These are phyloP conservation scores for Garrulus glandarius DNA, from an alignment of 2,797 vertebrate genomes.

Conservation along the genomic window DNA sequence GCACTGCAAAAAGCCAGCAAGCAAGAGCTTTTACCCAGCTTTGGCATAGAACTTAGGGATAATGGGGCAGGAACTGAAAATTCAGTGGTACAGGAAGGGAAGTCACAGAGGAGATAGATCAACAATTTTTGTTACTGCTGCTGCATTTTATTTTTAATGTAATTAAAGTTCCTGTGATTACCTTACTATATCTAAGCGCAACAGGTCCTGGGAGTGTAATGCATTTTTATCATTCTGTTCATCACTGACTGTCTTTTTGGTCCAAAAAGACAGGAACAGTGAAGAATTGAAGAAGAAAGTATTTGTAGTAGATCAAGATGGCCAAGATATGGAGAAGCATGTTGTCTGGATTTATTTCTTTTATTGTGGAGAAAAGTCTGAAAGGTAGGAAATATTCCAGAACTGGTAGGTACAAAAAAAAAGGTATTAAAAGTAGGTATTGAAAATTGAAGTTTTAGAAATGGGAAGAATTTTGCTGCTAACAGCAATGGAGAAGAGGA, in stretches of 20 bases:
- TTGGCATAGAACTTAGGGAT: background rate
- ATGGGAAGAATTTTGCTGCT: background rate
- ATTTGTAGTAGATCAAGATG: background rate
- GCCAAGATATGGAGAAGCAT: background rate
- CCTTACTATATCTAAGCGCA: background rate
- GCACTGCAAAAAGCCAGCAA: background rate
- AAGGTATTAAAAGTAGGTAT: background rate
- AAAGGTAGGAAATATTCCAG: background rate
- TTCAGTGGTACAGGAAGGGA: background rate
- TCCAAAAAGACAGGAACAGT: background rate
- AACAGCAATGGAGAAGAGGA: background rate
- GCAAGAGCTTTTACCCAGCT: background rate
- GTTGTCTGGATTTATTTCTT: background rate
- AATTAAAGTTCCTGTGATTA: background rate
- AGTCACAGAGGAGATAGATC: background rate
- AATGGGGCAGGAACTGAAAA: background rate
- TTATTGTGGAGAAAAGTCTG: background rate
- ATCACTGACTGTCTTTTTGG: background rate
- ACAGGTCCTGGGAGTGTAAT: background rate
- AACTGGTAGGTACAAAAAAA: background rate
- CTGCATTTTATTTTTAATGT: background rate
- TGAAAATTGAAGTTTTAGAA: background rate
- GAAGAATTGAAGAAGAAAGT: background rate
- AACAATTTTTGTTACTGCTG: background rate
- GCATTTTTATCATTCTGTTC: background rate